Conservation (phyloP, 23 tunicate species). For the Trididemnum nubilum region DNA sequence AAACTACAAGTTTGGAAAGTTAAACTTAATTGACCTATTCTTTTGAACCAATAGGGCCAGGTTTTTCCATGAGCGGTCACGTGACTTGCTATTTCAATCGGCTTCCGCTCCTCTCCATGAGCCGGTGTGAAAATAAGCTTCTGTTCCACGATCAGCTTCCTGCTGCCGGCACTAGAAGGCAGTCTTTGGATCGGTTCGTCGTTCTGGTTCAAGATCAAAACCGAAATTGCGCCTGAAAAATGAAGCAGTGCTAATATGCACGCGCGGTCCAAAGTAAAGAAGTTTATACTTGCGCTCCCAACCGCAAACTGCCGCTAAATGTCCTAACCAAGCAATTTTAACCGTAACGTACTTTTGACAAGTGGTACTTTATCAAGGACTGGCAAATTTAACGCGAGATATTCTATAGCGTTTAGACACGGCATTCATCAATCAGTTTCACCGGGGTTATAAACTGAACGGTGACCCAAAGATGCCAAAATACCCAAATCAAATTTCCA, state of each 20-base stretch:
- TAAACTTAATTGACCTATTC: conserved; percentile 77
- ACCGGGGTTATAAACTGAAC: no score
- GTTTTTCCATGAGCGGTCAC: conserved; percentile 71
- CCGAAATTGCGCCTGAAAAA: conserved; percentile 68
- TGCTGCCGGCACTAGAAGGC: conserved; percentile 58
- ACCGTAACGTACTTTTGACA: no score
- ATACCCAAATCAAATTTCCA: no score
- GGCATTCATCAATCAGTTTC: no score
- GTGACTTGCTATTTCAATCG: conserved; percentile 73
- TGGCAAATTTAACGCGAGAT: no score
- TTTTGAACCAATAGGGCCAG: conserved; percentile 71
- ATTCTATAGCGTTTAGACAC: no score
- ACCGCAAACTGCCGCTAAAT: neutral
- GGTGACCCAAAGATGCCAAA: no score
- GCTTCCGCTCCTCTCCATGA: conserved; percentile 22
- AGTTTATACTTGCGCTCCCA: neutral
- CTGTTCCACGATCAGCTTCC: conserved; percentile 79
- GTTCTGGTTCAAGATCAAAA: conserved; percentile 52
- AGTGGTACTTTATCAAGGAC: no score
- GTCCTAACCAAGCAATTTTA: neutral
- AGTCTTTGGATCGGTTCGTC: conserved; percentile 74
- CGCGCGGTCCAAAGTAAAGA: neutral
- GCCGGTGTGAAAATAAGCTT: conserved; percentile 39
- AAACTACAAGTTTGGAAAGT: no score
- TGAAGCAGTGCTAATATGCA: neutral